These are phyloP conservation scores for Neostethus bicornis DNA, from an alignment of 2,797 vertebrate species.

Conservation along the genomic window DNA sequence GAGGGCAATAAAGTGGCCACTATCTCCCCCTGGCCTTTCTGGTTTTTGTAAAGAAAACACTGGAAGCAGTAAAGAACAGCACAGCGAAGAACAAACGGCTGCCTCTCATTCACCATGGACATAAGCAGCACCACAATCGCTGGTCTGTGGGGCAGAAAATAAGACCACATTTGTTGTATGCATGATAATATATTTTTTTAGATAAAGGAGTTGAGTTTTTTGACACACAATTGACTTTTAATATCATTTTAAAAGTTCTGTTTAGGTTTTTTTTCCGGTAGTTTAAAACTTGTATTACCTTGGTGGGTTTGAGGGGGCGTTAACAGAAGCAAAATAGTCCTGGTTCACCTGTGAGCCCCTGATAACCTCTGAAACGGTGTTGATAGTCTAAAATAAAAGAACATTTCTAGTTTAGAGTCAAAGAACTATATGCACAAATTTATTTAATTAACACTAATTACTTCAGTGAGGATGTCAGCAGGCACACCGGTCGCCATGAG, in stretches of 20 bases:
- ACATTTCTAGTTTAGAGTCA: neutral
- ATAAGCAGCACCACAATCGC: conserved; percentile 97
- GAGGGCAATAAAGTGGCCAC: conserved; percentile 95
- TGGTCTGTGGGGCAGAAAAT: conserved; percentile 76
- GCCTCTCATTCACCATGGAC: conserved; percentile 99
- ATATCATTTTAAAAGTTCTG: too few relatives aligned
- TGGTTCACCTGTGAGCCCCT: conserved; percentile 96
- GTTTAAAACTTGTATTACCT: conserved; percentile 75
- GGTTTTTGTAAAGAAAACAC: conserved; percentile 97
- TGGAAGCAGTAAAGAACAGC: conserved; percentile 99
- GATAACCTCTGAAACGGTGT: conserved; percentile 98
- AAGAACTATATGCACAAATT: neutral
- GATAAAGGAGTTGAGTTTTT: too few relatives aligned
- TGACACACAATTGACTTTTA: too few relatives aligned
- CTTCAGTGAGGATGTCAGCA: conserved; percentile 97
- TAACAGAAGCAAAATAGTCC: conserved; percentile 98
- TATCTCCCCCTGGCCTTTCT: conserved; percentile 96
- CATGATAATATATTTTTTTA: too few relatives aligned
- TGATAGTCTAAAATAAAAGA: conserved; percentile 88
- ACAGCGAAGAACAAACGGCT: conserved; percentile 96
- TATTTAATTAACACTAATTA: conserved; percentile 47
- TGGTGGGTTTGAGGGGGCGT: conserved; percentile 96
- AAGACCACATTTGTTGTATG: too few relatives aligned
- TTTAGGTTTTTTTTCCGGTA: neutral
- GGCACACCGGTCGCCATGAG: conserved; percentile 97